Percentiles rank a stretch among this genome's conserved stretches.
These are phyloP conservation scores for Hipparchia semele DNA, from an alignment of 2,888 invertebrate genomes.

Conservation along the genomic window DNA sequence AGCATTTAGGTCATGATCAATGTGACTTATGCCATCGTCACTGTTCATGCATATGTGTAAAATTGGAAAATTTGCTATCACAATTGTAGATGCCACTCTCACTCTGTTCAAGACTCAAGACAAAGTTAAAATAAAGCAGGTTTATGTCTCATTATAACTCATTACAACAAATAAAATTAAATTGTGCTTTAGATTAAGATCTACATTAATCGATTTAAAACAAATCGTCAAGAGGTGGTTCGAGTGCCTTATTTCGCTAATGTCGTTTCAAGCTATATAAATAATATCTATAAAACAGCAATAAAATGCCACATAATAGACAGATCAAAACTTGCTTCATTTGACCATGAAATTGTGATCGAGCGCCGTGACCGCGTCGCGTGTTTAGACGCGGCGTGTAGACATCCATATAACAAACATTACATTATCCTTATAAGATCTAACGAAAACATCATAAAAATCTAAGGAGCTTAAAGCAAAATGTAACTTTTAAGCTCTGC, in stretches of 20 bases:
- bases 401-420: conserved; percentile 40
- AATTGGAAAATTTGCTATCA: background rate
- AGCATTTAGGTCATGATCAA: conserved; percentile 6
- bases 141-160: background rate
- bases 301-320: conserved; percentile 64
- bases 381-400: conserved; percentile 57
- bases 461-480: background rate
- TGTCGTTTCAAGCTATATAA: conserved; percentile 59
- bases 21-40: background rate
- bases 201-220: conserved; percentile 1
- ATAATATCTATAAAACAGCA: conserved; percentile 53
- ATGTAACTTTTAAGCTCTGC: too few species aligned
- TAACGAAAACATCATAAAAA: background rate
- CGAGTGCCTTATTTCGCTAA: conserved; percentile 31
- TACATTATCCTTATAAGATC: conserved; percentile 18
- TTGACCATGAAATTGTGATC: conserved; percentile 76
- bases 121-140: background rate
- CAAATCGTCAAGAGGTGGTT: background rate
- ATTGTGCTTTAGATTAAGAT: background rate
- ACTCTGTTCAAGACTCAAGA: too few species aligned
- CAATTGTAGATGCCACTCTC: too few species aligned
- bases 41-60: background rate
- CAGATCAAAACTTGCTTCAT: conserved; percentile 68
- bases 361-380: conserved; percentile 67
- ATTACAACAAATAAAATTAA: background rate